Base-by-base conservation (phyloP, 1,140 invertebrate species). In the Asobara japonica region DNA sequence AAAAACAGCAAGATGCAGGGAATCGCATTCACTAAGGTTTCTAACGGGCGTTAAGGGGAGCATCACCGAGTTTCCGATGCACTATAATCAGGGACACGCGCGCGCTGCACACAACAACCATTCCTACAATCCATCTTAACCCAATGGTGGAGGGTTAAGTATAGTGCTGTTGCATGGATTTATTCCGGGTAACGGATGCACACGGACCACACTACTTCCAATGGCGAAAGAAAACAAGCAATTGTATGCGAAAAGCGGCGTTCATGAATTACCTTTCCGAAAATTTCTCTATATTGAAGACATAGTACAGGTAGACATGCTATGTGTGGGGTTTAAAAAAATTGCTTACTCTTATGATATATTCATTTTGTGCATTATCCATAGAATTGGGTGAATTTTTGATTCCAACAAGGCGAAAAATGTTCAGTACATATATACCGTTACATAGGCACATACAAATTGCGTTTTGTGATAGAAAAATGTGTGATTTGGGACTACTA, bases 61-160 rank as follows among this genome's bases (percentile, higher is more conserved):
- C 60, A 62, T 62, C 60, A 62, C 51, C 51, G 51, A 56, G 51
- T 25, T 56, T 56, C 51, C 51, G 22, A 29, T 62, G 60, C 60
- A 62, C 60, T 62, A 62, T 62, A 62, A 62, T 62, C 60, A 62
- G 60, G 27, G 60, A 62, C 60, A 62, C 60, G 60, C 60, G 60
- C 60, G 25, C 60, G 25, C 41, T n/a, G 18, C 22, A 60, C 11
- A 62, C 29, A 62, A 30, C 25, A 29, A 16, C 41, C 41, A 45
- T 45, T 62, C 60, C 29, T 30, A 62, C 60, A 62, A 62, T 62
- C 27, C 51, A 60, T 60, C 60, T 62, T 62, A 62, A 62, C 60
- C 60, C 60, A 31, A 62, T 62, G 51, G 51, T 56, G 13, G 51
- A 62, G 60, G 60, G 60, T 62, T 62, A 62, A 62, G 60, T 62